These are phyloP conservation scores for Mamestra configurata DNA, from an alignment of 1,140 invertebrate species.

Conservation along the genomic window DNA sequence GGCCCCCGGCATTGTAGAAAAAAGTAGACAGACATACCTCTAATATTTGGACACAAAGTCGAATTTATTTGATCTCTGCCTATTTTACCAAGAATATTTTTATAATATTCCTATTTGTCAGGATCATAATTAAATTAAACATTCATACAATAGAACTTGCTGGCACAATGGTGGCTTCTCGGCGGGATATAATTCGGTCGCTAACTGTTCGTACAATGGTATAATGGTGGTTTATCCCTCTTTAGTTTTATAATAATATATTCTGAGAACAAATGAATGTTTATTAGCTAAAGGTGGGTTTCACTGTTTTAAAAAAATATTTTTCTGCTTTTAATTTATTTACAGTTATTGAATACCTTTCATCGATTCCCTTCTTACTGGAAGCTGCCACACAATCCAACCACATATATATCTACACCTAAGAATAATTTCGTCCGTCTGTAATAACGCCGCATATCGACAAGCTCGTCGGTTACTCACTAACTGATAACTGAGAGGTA, in stretches of 20 bases:
- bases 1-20: too few species aligned
- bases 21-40: too few species aligned
- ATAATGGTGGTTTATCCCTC: conserved; percentile 11
- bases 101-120: not conserved
- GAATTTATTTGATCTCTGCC: not conserved
- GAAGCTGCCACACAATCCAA: too few species aligned
- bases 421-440: not conserved
- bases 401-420: too few species aligned
- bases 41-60: too few species aligned
- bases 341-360: not conserved
- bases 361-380: too few species aligned
- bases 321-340: not conserved
- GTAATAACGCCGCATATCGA: not conserved
- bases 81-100: not conserved
- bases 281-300: not conserved
- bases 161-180: not conserved
- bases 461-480: conserved; percentile 20
- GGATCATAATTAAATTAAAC: not conserved
- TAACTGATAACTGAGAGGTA: conserved; percentile 54
- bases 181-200: conserved; percentile 2
- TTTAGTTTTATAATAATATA: not conserved
- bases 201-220: not conserved
- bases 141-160: not conserved
- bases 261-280: not conserved
- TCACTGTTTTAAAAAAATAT: too few species aligned